These are phyloP conservation scores for Linyphia triangularis DNA, from an alignment of 2,888 invertebrate species.

Conservation along the genomic window DNA sequence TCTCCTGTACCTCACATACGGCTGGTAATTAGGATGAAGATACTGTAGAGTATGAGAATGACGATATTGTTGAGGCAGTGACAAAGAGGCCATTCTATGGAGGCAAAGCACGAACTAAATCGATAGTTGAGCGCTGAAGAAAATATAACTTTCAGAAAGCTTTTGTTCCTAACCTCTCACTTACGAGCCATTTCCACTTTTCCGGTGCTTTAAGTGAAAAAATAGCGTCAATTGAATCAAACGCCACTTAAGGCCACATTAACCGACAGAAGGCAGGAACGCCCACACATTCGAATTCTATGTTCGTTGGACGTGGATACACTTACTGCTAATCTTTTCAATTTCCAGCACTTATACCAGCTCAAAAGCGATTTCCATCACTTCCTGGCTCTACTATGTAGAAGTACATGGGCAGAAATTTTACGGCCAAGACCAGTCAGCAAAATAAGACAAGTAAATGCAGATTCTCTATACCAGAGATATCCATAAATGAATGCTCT, in stretches of 20 bases:
- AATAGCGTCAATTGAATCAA: conserved; percentile 5
- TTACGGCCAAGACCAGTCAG: too few relatives aligned
- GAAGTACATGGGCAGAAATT: neutral
- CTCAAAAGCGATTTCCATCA: neutral
- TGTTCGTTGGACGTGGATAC: neutral
- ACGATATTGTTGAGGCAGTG: conserved; percentile 51
- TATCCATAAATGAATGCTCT: too few relatives aligned
- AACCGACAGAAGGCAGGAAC: neutral
- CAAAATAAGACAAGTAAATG: too few relatives aligned
- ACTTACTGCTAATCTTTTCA: neutral
- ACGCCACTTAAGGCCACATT: conserved; percentile 9
- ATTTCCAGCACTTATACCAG: neutral
- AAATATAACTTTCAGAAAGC: neutral
- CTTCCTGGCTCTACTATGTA: neutral
- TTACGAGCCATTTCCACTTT: neutral
- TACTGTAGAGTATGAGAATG: conserved; percentile 33
- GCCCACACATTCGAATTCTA: conserved; percentile 2
- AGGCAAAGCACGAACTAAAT: neutral
- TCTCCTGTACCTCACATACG: conserved; percentile 38
- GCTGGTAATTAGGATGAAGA: conserved; percentile 32
- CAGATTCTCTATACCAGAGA: too few relatives aligned
- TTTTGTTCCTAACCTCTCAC: neutral
- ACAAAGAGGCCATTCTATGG: conserved; percentile 33
- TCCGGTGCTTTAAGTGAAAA: neutral
- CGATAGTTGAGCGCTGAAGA: neutral